Conservation (phyloP, 2,113 vertebrate species). For the Chamaetylas fuelleborni region DNA sequence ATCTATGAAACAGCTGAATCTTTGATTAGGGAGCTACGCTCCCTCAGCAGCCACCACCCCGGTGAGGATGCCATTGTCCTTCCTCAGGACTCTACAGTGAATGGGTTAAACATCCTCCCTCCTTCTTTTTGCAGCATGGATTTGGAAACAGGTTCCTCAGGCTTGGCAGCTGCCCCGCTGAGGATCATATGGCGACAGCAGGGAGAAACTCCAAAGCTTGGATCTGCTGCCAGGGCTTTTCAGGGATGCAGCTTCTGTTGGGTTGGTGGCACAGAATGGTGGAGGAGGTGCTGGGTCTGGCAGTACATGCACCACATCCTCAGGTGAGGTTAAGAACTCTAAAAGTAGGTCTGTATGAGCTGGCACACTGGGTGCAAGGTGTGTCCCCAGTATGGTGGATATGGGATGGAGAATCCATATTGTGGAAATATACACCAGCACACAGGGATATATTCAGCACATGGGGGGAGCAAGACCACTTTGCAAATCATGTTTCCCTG, state of each 20-base stretch:
- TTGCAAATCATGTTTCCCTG: background rate
- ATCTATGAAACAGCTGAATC: background rate
- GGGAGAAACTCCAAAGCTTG: background rate
- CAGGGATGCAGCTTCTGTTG: background rate
- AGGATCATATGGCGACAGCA: background rate
- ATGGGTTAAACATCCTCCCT: background rate
- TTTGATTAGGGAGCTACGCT: background rate
- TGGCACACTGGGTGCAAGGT: accelerated
- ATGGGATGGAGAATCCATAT: background rate
- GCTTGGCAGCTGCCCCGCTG: background rate
- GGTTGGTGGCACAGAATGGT: background rate
- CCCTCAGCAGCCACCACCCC: background rate
- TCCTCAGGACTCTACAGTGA: background rate
- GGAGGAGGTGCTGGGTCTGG: background rate
- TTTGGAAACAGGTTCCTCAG: background rate
- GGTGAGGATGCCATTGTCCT: background rate
- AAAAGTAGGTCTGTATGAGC: background rate
- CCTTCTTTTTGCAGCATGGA: background rate
- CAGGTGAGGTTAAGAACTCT: background rate
- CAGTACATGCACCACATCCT: background rate
- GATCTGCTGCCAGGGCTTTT: background rate
- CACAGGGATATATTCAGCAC: accelerated
- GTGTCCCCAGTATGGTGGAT: accelerated
- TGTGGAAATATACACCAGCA: background rate
- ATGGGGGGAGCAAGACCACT: background rate